A percentile compares a stretch with the other conserved stretches of the same genome.
phyloP scores from a whole-genome alignment of 1,140 invertebrate genomes.

The Drosophila nasuta region DNA sequence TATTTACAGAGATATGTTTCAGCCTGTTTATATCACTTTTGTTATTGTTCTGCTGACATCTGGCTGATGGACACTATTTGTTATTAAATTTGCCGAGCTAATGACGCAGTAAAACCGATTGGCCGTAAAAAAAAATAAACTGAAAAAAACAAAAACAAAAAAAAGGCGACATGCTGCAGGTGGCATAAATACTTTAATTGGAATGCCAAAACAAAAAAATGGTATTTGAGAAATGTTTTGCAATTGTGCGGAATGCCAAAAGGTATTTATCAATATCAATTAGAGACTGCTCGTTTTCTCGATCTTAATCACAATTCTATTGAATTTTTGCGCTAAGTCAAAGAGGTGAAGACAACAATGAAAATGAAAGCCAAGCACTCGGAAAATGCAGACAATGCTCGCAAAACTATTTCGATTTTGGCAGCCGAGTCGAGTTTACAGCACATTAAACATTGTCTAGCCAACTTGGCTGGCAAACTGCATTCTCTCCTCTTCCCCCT shows the following conservation, averaged over 20 bases:
- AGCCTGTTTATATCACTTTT: conserved; percentile 26
- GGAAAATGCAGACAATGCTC: not conserved
- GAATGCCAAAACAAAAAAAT: conserved; percentile 6
- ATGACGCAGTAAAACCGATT: conserved; percentile 40
- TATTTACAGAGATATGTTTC: conserved; percentile 35
- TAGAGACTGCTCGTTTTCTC: not conserved
- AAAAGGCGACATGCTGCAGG: not conserved
- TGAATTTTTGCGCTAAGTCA: conserved; percentile 32
- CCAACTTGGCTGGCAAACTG: conserved; percentile 3
- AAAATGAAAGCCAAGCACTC: conserved; percentile 20
- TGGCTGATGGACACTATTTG: conserved; percentile 62
- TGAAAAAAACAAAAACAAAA: too few species aligned
- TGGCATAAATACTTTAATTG: not conserved
- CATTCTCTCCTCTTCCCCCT: not conserved
- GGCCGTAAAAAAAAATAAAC: not conserved
- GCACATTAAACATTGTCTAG: conserved; percentile 53
- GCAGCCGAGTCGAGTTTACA: conserved; percentile 44
- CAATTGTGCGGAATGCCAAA: conserved; percentile 14
- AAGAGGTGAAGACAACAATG: conserved; percentile 30
- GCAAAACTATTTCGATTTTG: conserved; percentile 58
- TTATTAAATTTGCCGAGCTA: conserved; percentile 59
- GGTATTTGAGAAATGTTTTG: conserved; percentile 11
- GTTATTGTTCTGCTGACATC: conserved; percentile 35
- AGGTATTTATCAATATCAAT: conserved; percentile 21
- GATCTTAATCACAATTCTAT: conserved; percentile 8